Conservation (phyloP, 2,888 invertebrate species). For the Fragum whitleyi region DNA sequence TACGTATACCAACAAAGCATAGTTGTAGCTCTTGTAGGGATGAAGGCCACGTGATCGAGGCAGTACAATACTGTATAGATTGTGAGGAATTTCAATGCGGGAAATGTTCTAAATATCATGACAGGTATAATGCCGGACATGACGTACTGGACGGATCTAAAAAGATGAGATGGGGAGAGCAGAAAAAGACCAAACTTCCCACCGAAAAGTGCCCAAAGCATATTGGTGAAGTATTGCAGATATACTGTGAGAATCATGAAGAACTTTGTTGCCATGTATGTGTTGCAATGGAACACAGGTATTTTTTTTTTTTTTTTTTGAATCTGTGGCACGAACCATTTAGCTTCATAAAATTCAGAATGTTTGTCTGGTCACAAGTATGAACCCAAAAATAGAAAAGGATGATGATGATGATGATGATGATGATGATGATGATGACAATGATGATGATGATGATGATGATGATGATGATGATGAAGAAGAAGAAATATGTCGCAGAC, state of each 20-base stretch:
- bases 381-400: neutral
- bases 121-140: neutral
- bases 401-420: neutral
- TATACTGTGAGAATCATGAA: conserved; percentile 16
- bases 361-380: neutral
- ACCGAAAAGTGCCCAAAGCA: conserved; percentile 4
- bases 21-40: neutral
- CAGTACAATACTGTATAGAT: neutral
- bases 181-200: conserved; percentile 5
- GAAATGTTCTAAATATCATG: neutral
- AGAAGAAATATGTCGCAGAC: no score
- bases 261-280: conserved; percentile 20
- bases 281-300: conserved; percentile 22
- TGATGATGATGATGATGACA: no score
- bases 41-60: neutral
- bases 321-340: neutral
- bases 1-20: neutral
- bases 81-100: conserved; percentile 8
- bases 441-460: no score
- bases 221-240: conserved; percentile 2
- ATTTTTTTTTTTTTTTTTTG: neutral
- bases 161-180: neutral
- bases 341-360: neutral
- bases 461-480: no score
- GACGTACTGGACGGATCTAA: neutral